phyloP scores from a whole-genome alignment of 2,113 vertebrate genomes.

The Choloepus hoffmanni region DNA sequence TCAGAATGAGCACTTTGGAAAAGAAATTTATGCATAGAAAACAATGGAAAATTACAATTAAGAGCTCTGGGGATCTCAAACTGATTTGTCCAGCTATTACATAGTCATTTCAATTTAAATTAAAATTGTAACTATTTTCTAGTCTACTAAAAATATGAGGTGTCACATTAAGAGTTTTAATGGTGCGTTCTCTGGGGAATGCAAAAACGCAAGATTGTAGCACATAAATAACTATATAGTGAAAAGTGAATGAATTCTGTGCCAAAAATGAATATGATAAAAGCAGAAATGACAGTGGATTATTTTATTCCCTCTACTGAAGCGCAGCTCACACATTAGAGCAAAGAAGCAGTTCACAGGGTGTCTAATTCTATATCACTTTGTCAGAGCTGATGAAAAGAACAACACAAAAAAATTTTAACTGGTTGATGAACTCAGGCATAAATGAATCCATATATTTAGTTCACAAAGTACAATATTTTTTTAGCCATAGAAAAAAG shows the following conservation, averaged over 20 bases:
- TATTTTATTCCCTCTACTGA: constrained; percentile 82
- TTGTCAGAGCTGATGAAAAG: constrained; percentile 69
- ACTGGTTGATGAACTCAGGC: constrained; percentile 52
- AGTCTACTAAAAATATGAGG: constrained; percentile 88
- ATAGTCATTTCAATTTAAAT: constrained; percentile 91
- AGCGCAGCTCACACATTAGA: constrained; percentile 59
- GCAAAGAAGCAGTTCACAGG: constrained; percentile 65
- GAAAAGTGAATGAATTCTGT: constrained; percentile 83
- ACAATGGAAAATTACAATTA: constrained; percentile 88
- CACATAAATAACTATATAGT: constrained; percentile 83
- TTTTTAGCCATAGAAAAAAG: constrained; percentile 5
- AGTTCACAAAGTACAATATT: constrained; percentile 34
- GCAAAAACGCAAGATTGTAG: constrained; percentile 77
- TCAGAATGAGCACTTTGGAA: constrained; percentile 84
- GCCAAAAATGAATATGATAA: constrained; percentile 80
- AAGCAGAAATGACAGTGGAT: constrained; percentile 81
- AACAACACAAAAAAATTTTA: constrained; percentile 56
- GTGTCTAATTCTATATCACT: constrained; percentile 51
- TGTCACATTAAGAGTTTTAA: constrained; percentile 88
- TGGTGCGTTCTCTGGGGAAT: constrained; percentile 82
- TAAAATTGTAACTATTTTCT: constrained; percentile 90
- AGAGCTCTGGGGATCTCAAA: constrained; percentile 87
- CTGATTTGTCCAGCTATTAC: constrained; percentile 89
- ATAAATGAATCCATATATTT: background rate
- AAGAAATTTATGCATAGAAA: constrained; percentile 88